Percentiles rank a stretch among this genome's conserved stretches.
phyloP scores from a whole-genome alignment of 2,113 vertebrate genomes.

The Neopipo cinnamomea region DNA sequence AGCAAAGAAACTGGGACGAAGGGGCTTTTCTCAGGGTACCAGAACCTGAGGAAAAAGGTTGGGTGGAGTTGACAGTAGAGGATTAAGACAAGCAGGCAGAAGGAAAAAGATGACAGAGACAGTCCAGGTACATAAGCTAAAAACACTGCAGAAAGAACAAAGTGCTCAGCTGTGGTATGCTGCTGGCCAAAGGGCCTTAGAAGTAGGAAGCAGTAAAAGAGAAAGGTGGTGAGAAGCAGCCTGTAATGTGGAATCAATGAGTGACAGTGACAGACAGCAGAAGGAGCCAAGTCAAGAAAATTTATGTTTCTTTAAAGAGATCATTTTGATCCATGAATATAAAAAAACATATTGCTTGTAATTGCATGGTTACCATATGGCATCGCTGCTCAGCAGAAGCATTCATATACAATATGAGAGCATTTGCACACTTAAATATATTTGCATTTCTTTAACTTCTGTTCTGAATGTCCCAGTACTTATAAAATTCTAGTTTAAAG shows the following conservation, averaged over 20 bases:
- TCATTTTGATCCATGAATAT: not conserved
- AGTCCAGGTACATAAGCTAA: not conserved
- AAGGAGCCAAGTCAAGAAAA: not conserved
- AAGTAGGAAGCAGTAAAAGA: not conserved
- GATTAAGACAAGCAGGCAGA: not conserved
- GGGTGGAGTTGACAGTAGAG: not conserved
- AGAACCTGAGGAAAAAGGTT: not conserved
- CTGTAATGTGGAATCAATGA: not conserved
- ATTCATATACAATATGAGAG: not conserved
- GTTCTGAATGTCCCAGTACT: not conserved
- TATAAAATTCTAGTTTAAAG: not conserved
- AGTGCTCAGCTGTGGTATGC: not conserved
- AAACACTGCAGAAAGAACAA: not conserved
- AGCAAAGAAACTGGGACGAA: not conserved
- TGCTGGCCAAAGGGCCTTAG: not conserved
- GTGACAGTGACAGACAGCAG: not conserved
- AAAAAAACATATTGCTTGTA: not conserved
- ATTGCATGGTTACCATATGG: not conserved
- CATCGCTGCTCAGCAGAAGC: not conserved
- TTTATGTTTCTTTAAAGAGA: not conserved
- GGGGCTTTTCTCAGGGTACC: not conserved
- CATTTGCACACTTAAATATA: not conserved
- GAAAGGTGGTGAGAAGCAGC: not conserved
- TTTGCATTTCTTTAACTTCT: not conserved
- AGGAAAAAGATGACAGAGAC: not conserved